Conservation (phyloP, 1,140 invertebrate species). For the Onthophagus taurus region DNA sequence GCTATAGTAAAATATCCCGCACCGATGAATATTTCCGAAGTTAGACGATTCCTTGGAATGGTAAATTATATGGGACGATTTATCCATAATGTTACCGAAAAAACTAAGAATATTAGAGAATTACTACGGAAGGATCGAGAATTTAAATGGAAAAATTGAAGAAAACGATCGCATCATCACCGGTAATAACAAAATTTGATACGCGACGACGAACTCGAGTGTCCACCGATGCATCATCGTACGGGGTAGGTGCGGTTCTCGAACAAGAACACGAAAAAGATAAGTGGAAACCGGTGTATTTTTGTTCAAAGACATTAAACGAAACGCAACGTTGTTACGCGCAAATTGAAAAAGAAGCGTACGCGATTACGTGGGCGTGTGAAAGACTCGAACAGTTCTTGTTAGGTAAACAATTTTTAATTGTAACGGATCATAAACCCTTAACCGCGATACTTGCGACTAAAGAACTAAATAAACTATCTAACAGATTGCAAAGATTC, state of each 20-base stretch:
- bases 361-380: slow-evolving; percentile 2
- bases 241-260: slow-evolving; percentile 13
- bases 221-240: slow-evolving; percentile 2
- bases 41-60: background rate
- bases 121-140: slow-evolving; percentile 7
- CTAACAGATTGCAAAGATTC: background rate
- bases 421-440: background rate
- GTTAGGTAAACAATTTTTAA: slow-evolving; percentile 5
- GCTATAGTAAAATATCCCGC: background rate
- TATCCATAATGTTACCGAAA: background rate
- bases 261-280: background rate
- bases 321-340: slow-evolving; percentile 11
- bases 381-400: background rate
- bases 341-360: slow-evolving; percentile 8
- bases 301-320: background rate
- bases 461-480: background rate
- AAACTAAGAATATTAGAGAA: background rate
- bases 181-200: slow-evolving; percentile 3
- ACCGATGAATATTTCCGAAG: slow-evolving; percentile 1
- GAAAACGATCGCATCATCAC: background rate
- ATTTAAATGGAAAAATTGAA: background rate
- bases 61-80: slow-evolving; percentile 9
- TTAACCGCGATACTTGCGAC: background rate
- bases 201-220: slow-evolving; percentile 1
- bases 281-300: no score